Conservation (phyloP, 1,140 invertebrate genomes). For the Augochlora pura region DNA sequence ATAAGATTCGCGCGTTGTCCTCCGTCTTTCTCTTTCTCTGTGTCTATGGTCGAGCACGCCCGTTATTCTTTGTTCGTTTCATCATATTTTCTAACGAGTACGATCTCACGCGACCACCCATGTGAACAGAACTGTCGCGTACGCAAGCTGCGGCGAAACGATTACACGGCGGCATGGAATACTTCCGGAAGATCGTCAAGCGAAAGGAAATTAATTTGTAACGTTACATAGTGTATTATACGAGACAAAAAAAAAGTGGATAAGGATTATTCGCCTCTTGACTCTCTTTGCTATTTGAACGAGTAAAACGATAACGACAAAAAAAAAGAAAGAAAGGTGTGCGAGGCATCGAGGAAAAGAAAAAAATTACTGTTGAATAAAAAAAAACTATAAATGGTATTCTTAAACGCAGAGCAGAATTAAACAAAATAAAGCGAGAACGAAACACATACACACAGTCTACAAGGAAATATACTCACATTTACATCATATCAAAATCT, state of each 20-base stretch:
- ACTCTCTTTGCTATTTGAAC: constrained; percentile 52
- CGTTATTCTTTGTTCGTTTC: constrained; percentile 26
- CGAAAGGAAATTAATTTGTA: constrained; percentile 6
- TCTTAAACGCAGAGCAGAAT: constrained; percentile 43
- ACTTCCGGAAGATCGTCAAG: constrained; percentile 5
- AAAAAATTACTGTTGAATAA: constrained; percentile 20
- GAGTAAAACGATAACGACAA: constrained; percentile 13
- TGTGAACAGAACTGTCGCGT: neutral
- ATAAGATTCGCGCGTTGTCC: neutral
- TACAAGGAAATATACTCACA: constrained; percentile 43
- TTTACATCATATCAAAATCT: constrained; percentile 61
- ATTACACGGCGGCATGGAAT: neutral
- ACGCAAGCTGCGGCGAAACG: neutral
- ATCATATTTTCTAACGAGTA: neutral
- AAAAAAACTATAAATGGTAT: constrained; percentile 39
- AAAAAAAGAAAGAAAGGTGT: neutral
- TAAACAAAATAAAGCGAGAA: constrained; percentile 9
- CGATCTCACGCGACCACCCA: constrained; percentile 16
- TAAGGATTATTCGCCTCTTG: constrained; percentile 23
- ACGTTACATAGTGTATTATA: constrained; percentile 30
- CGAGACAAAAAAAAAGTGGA: neutral
- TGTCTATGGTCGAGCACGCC: constrained; percentile 5
- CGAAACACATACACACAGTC: constrained; percentile 27
- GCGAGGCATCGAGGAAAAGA: constrained; percentile 19
- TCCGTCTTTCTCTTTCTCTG: constrained; percentile 37